A percentile compares a stretch with the other conserved stretches of the same genome.
phyloP scores from a whole-genome alignment of 2,113 vertebrate species.

The Rousettus leschenaultii region DNA sequence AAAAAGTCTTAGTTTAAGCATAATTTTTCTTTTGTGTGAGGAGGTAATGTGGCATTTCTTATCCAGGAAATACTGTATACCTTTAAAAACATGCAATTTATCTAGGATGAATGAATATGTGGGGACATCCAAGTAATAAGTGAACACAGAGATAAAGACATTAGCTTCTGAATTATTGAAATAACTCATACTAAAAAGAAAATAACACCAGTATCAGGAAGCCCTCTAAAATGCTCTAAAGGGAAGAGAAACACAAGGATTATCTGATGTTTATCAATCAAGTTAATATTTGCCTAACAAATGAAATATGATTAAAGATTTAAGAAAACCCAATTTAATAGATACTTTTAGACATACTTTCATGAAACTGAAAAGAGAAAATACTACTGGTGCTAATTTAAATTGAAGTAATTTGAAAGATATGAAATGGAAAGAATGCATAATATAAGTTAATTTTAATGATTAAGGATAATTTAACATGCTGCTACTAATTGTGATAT shows the following conservation, averaged over 20 bases:
- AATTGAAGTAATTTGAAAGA: constrained; percentile 53
- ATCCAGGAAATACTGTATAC: neutral
- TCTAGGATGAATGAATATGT: neutral
- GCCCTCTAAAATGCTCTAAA: neutral
- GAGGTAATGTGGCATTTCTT: neutral
- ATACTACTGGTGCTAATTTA: constrained; percentile 67
- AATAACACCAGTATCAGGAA: neutral
- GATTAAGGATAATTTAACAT: constrained; percentile 62
- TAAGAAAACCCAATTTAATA: constrained; percentile 54
- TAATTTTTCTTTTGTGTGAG: neutral
- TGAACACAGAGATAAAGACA: neutral
- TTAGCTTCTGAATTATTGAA: neutral
- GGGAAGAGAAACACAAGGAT: constrained; percentile 63
- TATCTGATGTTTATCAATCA: constrained; percentile 53
- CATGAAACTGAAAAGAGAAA: constrained; percentile 58
- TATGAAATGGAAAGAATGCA: constrained; percentile 45
- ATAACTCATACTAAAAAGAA: constrained; percentile 21
- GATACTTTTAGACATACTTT: constrained; percentile 65
- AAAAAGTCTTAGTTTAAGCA: constrained; percentile 15
- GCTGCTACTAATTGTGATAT: constrained; percentile 57
- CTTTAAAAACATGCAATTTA: neutral
- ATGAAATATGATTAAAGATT: constrained; percentile 68
- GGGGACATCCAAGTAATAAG: neutral
- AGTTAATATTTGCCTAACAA: constrained; percentile 70
- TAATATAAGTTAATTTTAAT: constrained; percentile 69